A percentile compares a stretch with the other conserved stretches of the same genome.
Evolutionary conservation across 1,140 invertebrate species (phyloP).

Genomic region (Aethina tumida): DNA sequence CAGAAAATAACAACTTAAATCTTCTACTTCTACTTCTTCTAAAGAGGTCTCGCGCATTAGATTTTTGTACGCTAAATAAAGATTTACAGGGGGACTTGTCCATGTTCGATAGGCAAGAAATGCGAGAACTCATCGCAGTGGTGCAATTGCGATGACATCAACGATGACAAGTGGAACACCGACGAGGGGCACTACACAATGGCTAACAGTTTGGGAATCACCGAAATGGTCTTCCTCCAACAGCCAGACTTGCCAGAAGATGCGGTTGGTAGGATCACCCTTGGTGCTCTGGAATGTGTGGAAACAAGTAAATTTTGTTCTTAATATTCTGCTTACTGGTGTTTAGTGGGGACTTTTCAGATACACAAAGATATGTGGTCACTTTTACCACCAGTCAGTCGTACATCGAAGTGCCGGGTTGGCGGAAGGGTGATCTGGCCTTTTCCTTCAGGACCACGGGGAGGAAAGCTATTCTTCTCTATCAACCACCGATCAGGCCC

Average conservation of each 20-base stretch:
- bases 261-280: slow-evolving; percentile 73
- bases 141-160: slow-evolving; percentile 79
- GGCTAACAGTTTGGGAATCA: slow-evolving; percentile 71
- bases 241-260: slow-evolving; percentile 71
- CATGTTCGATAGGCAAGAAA: slow-evolving; percentile 60
- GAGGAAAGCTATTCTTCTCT: slow-evolving; percentile 76
- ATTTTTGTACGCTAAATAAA: slow-evolving; percentile 12
- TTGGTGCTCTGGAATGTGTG: slow-evolving; percentile 85
- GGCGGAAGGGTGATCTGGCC: slow-evolving; percentile 83
- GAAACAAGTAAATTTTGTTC: slow-evolving; percentile 68
- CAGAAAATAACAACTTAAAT: too few species aligned
- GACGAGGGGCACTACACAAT: slow-evolving; percentile 77
- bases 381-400: slow-evolving; percentile 88
- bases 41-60: neutral
- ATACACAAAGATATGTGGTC: slow-evolving; percentile 85
- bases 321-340: neutral
- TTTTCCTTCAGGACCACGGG: slow-evolving; percentile 89
- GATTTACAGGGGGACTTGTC: slow-evolving; percentile 51
- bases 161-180: slow-evolving; percentile 73
- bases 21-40: neutral
- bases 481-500: slow-evolving; percentile 79
- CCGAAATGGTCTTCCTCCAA: slow-evolving; percentile 81
- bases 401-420: slow-evolving; percentile 84
- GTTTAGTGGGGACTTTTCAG: slow-evolving; percentile 40
- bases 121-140: slow-evolving; percentile 69